Conservation (phyloP, 1,140 invertebrate species). For the Aleiodes sp. region DNA sequence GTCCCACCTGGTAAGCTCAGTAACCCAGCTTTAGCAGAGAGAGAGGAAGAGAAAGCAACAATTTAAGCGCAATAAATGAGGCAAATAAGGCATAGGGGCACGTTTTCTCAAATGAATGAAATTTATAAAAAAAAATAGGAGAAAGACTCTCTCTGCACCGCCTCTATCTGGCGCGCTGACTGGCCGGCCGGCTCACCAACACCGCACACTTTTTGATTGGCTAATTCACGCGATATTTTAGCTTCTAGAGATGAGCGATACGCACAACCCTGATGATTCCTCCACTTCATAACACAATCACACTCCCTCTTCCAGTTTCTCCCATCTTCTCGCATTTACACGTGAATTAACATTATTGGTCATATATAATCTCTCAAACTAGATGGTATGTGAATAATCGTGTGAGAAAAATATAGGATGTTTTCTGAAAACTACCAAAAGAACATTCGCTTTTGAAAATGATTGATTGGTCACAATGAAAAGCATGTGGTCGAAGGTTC, state of each 20-base stretch:
- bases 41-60: slow-evolving; percentile 10
- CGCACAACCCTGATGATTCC: slow-evolving; percentile 20
- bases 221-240: slow-evolving; percentile 33
- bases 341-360: neutral
- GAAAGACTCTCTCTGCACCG: slow-evolving; percentile 26
- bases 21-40: slow-evolving; percentile 22
- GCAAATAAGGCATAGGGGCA: slow-evolving; percentile 32
- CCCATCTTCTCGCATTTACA: neutral
- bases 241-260: slow-evolving; percentile 33
- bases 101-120: slow-evolving; percentile 19
- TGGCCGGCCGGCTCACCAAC: slow-evolving; percentile 32
- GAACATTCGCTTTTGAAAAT: no score
- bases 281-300: neutral
- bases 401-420: no score
- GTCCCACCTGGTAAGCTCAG: slow-evolving; percentile 71
- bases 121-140: slow-evolving; percentile 24
- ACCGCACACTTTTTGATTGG: slow-evolving; percentile 32
- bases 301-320: neutral
- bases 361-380: no score
- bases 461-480: no score
- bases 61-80: slow-evolving; percentile 23
- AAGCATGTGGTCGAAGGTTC: no score
- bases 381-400: neutral
- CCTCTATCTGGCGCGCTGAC: slow-evolving; percentile 32
- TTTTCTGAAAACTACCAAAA: no score